Base-by-base conservation (phyloP, 2,113 vertebrate species). In the Colinus virginianus region DNA sequence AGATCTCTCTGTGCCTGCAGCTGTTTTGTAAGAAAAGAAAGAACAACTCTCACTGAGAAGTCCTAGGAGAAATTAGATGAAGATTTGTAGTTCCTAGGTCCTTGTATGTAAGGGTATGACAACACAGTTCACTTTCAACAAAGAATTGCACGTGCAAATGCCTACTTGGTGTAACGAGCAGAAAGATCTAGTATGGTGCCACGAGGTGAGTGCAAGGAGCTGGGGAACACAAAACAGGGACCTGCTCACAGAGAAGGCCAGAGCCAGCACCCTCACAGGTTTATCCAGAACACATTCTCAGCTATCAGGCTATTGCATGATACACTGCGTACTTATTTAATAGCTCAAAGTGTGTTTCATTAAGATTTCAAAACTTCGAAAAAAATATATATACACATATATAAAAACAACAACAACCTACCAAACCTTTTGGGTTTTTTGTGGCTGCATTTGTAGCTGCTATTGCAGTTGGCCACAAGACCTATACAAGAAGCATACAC, bases 21-120 rank as follows among this genome's bases (percentile, higher is more conserved):
- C 42, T 48, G 70, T 66, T 84, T 84, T 94, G 87, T 70, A 82
- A 82, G 67, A 92, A 90, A 94, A 88, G 69, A 94, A 90, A 87
- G 83, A 94, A 64, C 43, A 90, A 46, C 69, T 92, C 45, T 81
- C 78, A 62, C 36, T 45, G 55, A 88, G 94, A 56, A 88, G 46
- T 67, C 68, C 58, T 55, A 75, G 70, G 30, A 91, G 77, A 88
- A 95, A 82, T 13, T 7, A 92, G 48, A 61, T 21, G 22, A 81
- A 80, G 34, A 93, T 87, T 64, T 84, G 42, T 48, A 90, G 55
- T 74, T 88, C 74, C 62, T 51, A 84, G 42, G 45, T 82, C 30
- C 22, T 90, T 81, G 72, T 23, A 87, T 8, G 21, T 66, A 74
- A 62, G 26, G 32, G 8, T 38, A 69, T 34, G 42, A 67, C 43